These are phyloP conservation scores for Donacobius atricapilla DNA, from an alignment of 2,113 vertebrate genomes.

Conservation along the genomic window DNA sequence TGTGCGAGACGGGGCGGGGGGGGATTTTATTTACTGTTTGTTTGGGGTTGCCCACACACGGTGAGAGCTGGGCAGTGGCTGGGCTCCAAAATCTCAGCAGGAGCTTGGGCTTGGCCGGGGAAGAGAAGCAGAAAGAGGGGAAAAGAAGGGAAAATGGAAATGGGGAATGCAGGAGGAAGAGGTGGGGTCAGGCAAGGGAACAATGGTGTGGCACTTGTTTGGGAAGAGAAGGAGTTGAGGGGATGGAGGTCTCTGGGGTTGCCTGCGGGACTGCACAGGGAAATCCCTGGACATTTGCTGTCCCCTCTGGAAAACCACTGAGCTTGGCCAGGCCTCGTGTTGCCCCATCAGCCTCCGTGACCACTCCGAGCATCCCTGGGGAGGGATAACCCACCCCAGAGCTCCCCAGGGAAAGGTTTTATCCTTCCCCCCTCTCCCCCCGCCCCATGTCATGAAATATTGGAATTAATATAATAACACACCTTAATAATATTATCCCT, in stretches of 20 bases:
- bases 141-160: not conserved
- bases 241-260: not conserved
- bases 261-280: not conserved
- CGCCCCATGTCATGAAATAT: slow-evolving; percentile 13
- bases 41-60: slow-evolving; percentile 62
- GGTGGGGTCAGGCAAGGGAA: not conserved
- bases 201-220: not conserved
- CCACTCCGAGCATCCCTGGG: not conserved
- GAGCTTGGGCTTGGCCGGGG: not conserved
- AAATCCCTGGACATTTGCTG: not conserved
- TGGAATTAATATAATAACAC: slow-evolving; percentile 58
- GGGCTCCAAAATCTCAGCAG: slow-evolving; percentile 45
- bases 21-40: slow-evolving; percentile 62
- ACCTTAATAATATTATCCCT: slow-evolving; percentile 73
- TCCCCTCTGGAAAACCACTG: not conserved
- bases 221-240: not conserved
- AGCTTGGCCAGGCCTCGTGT: not conserved
- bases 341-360: not conserved
- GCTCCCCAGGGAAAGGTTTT: not conserved
- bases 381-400: not conserved
- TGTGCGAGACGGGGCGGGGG: not conserved
- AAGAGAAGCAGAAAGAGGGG: not conserved
- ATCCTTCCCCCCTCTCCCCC: not conserved
- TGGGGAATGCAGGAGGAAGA: not conserved
- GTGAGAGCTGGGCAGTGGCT: slow-evolving; percentile 35